These are phyloP conservation scores for Polietes domitor DNA, from an alignment of 2,888 invertebrate genomes.

Conservation along the genomic window DNA sequence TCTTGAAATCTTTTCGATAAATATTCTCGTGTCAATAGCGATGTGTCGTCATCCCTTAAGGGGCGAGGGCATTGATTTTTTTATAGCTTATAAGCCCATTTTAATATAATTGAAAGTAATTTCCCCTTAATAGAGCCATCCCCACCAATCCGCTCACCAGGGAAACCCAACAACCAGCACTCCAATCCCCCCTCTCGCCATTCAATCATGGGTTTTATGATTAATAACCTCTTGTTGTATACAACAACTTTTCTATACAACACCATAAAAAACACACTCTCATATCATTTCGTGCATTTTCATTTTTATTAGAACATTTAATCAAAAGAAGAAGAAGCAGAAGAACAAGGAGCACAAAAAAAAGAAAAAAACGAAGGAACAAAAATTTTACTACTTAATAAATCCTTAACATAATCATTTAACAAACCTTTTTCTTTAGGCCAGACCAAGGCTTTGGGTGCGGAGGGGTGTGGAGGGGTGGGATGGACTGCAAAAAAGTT, in stretches of 20 bases:
- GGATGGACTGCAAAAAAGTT: constrained; percentile 6
- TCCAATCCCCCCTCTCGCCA: not conserved
- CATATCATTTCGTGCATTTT: constrained; percentile 15
- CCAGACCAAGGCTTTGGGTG: not conserved
- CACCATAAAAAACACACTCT: not conserved
- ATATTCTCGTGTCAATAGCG: not conserved
- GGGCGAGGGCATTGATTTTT: not conserved
- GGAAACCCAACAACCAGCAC: not conserved
- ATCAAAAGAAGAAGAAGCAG: not conserved
- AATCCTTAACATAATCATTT: constrained; percentile 55
- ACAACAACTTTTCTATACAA: constrained; percentile 32
- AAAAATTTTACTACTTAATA: constrained; percentile 52
- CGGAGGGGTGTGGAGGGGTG: not conserved
- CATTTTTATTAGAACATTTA: constrained; percentile 43
- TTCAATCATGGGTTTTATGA: constrained; percentile 16
- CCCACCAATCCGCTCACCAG: not conserved
- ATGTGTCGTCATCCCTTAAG: no score
- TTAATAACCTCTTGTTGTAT: constrained; percentile 25
- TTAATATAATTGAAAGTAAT: constrained; percentile 32
- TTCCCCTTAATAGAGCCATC: not conserved
- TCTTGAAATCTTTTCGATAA: not conserved
- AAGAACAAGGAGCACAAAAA: not conserved
- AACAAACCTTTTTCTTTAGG: constrained; percentile 26
- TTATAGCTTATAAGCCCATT: constrained; percentile 14
- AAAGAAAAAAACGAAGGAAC: not conserved